A percentile compares a stretch with the other conserved stretches of the same genome.
phyloP scores from a whole-genome alignment of 2,888 invertebrate genomes.

The Acleris sparsana region DNA sequence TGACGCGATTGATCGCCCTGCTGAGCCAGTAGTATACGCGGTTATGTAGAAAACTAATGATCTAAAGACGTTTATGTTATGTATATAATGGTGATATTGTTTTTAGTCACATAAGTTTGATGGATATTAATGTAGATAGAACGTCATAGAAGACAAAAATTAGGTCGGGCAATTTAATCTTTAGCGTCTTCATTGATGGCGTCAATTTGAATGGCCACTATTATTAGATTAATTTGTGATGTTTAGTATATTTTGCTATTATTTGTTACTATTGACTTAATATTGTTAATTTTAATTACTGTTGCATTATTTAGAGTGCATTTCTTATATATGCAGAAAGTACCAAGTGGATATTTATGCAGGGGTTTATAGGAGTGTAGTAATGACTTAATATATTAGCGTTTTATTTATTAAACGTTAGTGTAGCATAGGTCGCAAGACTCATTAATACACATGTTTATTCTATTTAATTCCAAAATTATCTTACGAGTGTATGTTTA shows the following conservation, averaged over 20 bases:
- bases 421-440: slow-evolving; percentile 10
- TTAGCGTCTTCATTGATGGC: no score
- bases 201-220: background rate
- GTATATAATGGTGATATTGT: slow-evolving; percentile 30
- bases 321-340: slow-evolving; percentile 12
- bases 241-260: slow-evolving; percentile 3
- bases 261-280: slow-evolving; percentile 8
- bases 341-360: slow-evolving; percentile 18
- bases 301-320: slow-evolving; percentile 25
- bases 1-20: background rate
- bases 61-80: slow-evolving; percentile 7
- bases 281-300: slow-evolving; percentile 4
- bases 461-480: slow-evolving; percentile 32
- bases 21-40: background rate
- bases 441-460: slow-evolving; percentile 24
- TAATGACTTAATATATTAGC: background rate
- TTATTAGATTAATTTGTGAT: slow-evolving; percentile 1
- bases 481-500: slow-evolving; percentile 13
- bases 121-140: background rate
- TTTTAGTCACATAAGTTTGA: slow-evolving; percentile 19
- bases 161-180: no score
- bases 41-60: background rate
- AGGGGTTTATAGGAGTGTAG: slow-evolving; percentile 9
- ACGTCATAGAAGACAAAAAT: background rate
- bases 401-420: slow-evolving; percentile 3